These are phyloP conservation scores for Drosophila hydei DNA, from an alignment of 1,140 invertebrate genomes.

Conservation along the genomic window DNA sequence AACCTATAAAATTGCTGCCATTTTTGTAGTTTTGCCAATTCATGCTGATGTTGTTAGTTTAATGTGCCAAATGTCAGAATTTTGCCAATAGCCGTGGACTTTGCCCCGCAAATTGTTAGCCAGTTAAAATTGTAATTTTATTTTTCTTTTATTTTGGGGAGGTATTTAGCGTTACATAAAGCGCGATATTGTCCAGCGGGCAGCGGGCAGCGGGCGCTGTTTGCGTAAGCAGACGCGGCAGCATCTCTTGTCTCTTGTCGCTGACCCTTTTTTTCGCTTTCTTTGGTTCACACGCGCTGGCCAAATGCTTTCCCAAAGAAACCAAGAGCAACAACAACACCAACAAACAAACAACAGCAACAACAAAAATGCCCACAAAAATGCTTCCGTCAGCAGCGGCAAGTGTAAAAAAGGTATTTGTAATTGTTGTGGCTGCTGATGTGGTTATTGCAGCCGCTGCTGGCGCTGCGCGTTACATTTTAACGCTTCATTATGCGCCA, in stretches of 20 bases:
- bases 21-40: slow-evolving; percentile 46
- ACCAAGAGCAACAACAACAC: slow-evolving; percentile 15
- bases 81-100: slow-evolving; percentile 50
- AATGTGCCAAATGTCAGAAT: slow-evolving; percentile 58
- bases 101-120: slow-evolving; percentile 50
- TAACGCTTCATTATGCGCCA: slow-evolving; percentile 79
- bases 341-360: too few relatives aligned
- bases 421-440: slow-evolving; percentile 67
- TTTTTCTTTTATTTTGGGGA: not conserved
- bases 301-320: slow-evolving; percentile 76
- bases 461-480: slow-evolving; percentile 69
- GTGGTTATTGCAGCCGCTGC: slow-evolving; percentile 18
- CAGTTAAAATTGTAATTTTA: slow-evolving; percentile 43
- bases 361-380: slow-evolving; percentile 49
- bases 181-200: slow-evolving; percentile 17
- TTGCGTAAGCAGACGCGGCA: slow-evolving; percentile 63
- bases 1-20: slow-evolving; percentile 5
- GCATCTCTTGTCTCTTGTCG: slow-evolving; percentile 37
- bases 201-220: slow-evolving; percentile 36
- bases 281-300: slow-evolving; percentile 76
- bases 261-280: slow-evolving; percentile 76
- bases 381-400: slow-evolving; percentile 75
- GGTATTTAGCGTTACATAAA: slow-evolving; percentile 62
- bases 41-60: slow-evolving; percentile 60
- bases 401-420: slow-evolving; percentile 76